Base-by-base conservation (phyloP, 2,888 invertebrate species). In the Agapostemon virescens region DNA sequence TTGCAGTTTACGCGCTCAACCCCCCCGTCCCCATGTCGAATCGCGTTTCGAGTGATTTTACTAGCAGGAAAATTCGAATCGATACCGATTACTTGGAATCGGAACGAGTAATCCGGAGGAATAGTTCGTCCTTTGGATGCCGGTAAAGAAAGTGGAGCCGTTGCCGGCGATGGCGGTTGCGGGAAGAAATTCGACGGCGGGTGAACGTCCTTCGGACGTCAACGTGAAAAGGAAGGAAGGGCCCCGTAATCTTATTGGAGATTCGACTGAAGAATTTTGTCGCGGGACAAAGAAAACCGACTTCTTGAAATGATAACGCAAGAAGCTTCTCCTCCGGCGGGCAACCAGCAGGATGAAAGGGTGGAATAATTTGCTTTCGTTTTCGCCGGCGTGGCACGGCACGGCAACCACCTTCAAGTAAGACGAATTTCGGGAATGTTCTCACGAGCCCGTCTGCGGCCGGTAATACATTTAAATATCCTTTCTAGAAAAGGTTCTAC, bases 381-480 rank as follows among this genome's bases (percentile, higher is more conserved):
- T 23, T 45, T 73, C 64, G 17, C 26, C 58, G 23, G 11, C 49
- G 9, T n/a, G n/a, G 49, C 55, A 11, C 55, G 49, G 26, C 30
- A 26, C 36, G 42, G n/a, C 61, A 13, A 38, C 20, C 52, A 68
- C 30, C 63, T 33, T 30, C 38, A 38, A 69, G 58, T 66, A 69
- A 71, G 80, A 55, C n/a, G 61, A 71, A 75, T 81, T 78, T 71
- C 55, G 26, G 64, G 63, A 81, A 81, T 72, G 69, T 69, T 64
- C 82, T 76, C 76, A 55, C 76, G 67, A 23, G 58, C 69, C 71
- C 26, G 45, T 40, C 38, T 26, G 30, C 61, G 40, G 71, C 13
- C 52, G 74, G 72, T 75, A 78, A 78, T 82, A 78, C 72, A 82
- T 79, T 82, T 77, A 82, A 82, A 82, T 82, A 77, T 82, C 77